phyloP scores from a whole-genome alignment of 2,113 vertebrate species.

The Aptenodytes forsteri region DNA sequence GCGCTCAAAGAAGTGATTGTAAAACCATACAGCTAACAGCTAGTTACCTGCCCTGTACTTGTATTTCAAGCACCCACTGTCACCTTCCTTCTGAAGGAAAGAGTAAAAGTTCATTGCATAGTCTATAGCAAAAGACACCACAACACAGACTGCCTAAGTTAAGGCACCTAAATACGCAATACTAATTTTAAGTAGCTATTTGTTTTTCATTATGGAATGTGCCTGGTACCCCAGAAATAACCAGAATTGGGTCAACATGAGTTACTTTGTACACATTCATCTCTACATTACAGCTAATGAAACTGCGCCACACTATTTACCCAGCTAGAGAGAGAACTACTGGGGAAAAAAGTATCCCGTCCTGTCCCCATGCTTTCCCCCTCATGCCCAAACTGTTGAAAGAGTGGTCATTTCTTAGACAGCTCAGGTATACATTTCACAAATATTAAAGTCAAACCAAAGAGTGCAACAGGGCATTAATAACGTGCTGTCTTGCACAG shows the following conservation, averaged over 20 bases:
- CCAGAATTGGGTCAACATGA: neutral
- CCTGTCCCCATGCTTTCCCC: rapidly evolving
- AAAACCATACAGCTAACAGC: neutral
- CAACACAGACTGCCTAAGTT: neutral
- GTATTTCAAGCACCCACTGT: neutral
- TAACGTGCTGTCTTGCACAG: neutral
- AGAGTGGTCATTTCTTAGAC: neutral
- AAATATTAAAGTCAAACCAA: neutral
- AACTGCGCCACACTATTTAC: neutral
- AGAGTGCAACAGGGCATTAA: neutral
- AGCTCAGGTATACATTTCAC: neutral
- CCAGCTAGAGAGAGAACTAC: neutral
- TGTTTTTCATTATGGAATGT: neutral
- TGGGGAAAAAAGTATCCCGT: neutral
- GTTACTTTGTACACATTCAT: neutral
- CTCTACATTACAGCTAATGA: neutral
- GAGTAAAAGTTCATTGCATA: neutral
- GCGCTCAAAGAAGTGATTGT: rapidly evolving
- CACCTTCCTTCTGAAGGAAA: neutral
- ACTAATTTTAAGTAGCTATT: neutral
- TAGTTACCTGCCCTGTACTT: neutral
- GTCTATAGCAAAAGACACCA: neutral
- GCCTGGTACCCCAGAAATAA: neutral
- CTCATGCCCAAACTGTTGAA: neutral
- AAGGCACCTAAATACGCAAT: neutral